Base-by-base conservation (phyloP, 1,140 invertebrate genomes). In the Marisa cornuarietis region DNA sequence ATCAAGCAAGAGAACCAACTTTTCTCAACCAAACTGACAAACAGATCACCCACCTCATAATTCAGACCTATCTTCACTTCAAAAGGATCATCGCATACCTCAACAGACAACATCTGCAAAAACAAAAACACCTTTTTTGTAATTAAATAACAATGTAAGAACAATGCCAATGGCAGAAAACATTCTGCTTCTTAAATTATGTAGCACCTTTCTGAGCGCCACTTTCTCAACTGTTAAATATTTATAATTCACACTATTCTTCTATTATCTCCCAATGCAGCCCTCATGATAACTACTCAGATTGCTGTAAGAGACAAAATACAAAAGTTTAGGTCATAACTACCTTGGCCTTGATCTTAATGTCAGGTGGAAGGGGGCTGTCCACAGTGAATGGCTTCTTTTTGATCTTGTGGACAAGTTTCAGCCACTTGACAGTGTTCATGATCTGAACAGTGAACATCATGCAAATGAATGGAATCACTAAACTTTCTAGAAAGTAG, bases 21-120 rank as follows among this genome's bases (percentile, higher is more conserved):
- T 42, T 42, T 42, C 31, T 42, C 31, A 42, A 42, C 31, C 31
- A 42, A 42, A 42, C 31, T 42, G 54, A 14, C 54, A 58, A 58
- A 58, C 54, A 14, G 16, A 51, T 72, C 49, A 65, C 79, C 82
- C 78, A 87, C 88, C 88, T 99, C 97, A 90, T 97, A 99, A 90
- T 99, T 99, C 86, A 99, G 96, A 4, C 97, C 93, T 6, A 99
- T 92, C 87, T 96, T 97, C 0, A 99, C 97, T 92, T 99, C 98
- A 89, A 99, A 99, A 3, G 97, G 97, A 94, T 99, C 98, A 90
- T 99, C 98, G 82, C 95, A 95, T 89, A 99, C 94, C 92, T 99
- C 96, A 79, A 99, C 94, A 7, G 95, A 88, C 88, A 97, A 95
- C 84, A 95, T 84, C 88, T 92, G 81, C 20, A 88, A 81, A 31